A percentile compares a stretch with the other conserved stretches of the same genome.
Evolutionary conservation across 2,113 vertebrate genomes (phyloP).

Genomic region (Merops nubicus): DNA sequence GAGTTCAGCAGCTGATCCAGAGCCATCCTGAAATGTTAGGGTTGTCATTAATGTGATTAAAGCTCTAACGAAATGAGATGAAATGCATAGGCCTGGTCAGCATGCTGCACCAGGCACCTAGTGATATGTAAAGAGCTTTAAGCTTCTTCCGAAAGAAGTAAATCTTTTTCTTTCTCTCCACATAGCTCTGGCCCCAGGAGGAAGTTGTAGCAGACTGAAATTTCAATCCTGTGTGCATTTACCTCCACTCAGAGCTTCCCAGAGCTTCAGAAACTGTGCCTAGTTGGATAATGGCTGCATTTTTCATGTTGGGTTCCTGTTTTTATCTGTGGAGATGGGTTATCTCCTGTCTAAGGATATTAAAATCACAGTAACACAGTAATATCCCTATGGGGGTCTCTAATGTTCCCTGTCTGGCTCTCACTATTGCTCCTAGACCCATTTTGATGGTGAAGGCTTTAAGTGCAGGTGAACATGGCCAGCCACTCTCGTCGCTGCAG

Average conservation of each 20-base stretch:
- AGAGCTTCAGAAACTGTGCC: not conserved
- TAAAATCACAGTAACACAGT: constrained; percentile 7
- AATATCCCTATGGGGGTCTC: not conserved
- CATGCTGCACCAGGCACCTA: not conserved
- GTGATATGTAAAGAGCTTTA: not conserved
- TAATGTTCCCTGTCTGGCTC: not conserved
- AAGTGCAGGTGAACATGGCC: not conserved
- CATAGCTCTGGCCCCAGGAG: not conserved
- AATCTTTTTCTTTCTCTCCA: constrained; percentile 13
- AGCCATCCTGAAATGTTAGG: constrained; percentile 9
- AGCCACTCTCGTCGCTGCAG: not conserved
- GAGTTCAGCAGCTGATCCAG: not conserved
- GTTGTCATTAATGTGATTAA: constrained; percentile 19
- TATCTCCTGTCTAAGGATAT: not conserved
- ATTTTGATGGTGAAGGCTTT: not conserved
- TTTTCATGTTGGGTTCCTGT: constrained; percentile 3
- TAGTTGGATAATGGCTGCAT: not conserved
- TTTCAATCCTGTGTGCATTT: constrained; percentile 5
- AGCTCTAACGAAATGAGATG: not conserved
- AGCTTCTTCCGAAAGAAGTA: not conserved
- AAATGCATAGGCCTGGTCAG: not conserved
- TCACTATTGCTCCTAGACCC: not conserved
- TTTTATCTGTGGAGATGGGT: not conserved
- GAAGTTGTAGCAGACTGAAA: not conserved
- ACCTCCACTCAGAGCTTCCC: not conserved